These are phyloP conservation scores for Cyprinella venusta DNA, from an alignment of 2,797 vertebrate species.

Conservation along the genomic window DNA sequence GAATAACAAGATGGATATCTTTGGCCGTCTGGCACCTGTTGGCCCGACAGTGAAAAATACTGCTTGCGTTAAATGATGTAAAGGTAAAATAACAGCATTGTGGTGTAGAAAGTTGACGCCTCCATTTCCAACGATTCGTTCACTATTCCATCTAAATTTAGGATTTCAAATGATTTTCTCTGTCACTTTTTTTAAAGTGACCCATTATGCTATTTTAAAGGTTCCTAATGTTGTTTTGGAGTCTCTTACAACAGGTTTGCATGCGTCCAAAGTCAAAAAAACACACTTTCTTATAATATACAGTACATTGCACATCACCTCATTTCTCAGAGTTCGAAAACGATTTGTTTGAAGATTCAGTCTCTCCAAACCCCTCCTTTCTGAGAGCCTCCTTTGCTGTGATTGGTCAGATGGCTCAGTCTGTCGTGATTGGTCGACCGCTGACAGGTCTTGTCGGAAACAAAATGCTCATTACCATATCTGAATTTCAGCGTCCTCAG, in stretches of 20 bases:
- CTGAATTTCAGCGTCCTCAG: too few relatives aligned
- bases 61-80: constrained; percentile 20
- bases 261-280: too few relatives aligned
- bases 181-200: too few relatives aligned
- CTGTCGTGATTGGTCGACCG: not conserved
- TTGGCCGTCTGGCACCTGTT: constrained; percentile 61
- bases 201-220: too few relatives aligned
- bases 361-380: too few relatives aligned
- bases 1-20: constrained; percentile 64
- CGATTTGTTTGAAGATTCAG: not conserved
- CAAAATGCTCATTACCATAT: too few relatives aligned
- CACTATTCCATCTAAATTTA: not conserved
- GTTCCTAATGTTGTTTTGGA: too few relatives aligned
- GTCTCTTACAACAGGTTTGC: too few relatives aligned
- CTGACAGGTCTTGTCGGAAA: not conserved
- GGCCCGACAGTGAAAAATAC: constrained; percentile 24
- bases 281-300: not conserved
- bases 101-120: not conserved
- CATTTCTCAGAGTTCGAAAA: too few relatives aligned
- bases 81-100: not conserved
- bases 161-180: not conserved
- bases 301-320: not conserved
- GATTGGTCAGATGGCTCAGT: not conserved
- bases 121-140: not conserved
- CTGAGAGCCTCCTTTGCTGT: too few relatives aligned